Evolutionary conservation across 2,797 vertebrate species (phyloP), one percentile per base, ranked within the genome.

Genomic region (Bovichtus variegatus): DNA sequence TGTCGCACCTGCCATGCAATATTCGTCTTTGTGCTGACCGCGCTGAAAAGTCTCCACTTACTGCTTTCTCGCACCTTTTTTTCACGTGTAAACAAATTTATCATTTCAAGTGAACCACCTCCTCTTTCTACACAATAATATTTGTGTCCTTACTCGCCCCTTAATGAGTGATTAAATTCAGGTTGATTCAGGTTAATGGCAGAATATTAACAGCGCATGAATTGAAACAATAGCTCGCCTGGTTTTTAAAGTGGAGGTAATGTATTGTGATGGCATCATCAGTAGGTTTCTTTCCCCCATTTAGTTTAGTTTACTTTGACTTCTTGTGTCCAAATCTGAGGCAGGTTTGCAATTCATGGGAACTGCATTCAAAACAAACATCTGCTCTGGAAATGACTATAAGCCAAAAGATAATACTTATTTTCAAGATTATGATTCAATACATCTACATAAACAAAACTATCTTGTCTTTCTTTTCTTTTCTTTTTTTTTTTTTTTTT

Each of bases 1-100:
- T 68, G 60, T 70, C 53, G 61, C 87, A 90, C 85, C 87, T 90
- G 81, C 69, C 46, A 68, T 61, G 60, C 78, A 34, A 41, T 65
- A 71, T 60, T 57, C 11, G 12, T 40, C 67, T 80, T 73, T 21
- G n/a, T 86, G 85, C 89, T 85, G 82, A 90, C 55, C 18, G 7
- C 66, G 77, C 75, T n/a, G n/a, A 46, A 38, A 43, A 76, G 61
- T 43, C 53, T 51, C 25, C 31, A 12, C 40, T 41, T 66, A 59
- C 31, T 68, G 80, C 68, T 78, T 80, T 38, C 66, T 84, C 68
- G 70, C 58, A n/a, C 34, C 8, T 49, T 77, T 81, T 76, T 23
- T 53, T 40, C 50, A 50, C 73, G 60, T 50, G 62, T 77, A 80
- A 82, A 89, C 82, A 77, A 58, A 87, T 87, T 55, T 78, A 85